Evolutionary conservation across 2,888 invertebrate genomes (phyloP), one percentile per base, ranked within the genome.

Genomic region (Hyposoter didymator): DNA sequence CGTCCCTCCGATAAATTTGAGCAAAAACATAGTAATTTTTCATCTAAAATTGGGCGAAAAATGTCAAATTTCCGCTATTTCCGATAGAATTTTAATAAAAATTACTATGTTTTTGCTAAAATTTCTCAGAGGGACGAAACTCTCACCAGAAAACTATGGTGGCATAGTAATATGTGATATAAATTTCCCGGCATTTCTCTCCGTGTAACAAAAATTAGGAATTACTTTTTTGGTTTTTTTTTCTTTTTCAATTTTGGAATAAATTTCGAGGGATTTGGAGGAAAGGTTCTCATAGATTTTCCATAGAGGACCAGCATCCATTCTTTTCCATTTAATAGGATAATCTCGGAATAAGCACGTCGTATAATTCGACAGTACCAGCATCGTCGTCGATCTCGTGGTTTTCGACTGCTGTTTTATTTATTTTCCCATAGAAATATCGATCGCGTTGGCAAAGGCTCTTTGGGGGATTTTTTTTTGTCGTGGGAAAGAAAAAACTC

Each of bases 401-500:
- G 8, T 3, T 28, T 19, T 59, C 4, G 28, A 59, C 39, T 14
- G 4, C 17, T 1, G 32, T 70, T 32, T 49, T 28, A 70, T 70
- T 70, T 32, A 45, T 49, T 70, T 47, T 70, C 70, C 70, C 32
- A 5, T 49, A 32, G 32, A 10, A 32, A 28, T 39, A 72, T 39
- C n/a, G 8, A 49, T 49, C 32, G 12, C 32, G n/a, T 10, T 7
- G 32, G 32, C 8, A 19, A 52, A 49, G 19, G 1, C 17, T 17
- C 47, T 8, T 19, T 22, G 43, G 28, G 5, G 22, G 17, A 12
- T 73, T 73, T 78, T 66, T 39, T 14, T 39, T 62, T 7, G 7
- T 28, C 78, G 66, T 79, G 84, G 69, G 84, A 84, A 84, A 75
- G 12, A 59, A 19, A 79, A 59, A 45, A 55, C 32, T 59, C 35